Base-by-base conservation (phyloP, 2,888 invertebrate species). In the Caenorhabditis sp. region DNA sequence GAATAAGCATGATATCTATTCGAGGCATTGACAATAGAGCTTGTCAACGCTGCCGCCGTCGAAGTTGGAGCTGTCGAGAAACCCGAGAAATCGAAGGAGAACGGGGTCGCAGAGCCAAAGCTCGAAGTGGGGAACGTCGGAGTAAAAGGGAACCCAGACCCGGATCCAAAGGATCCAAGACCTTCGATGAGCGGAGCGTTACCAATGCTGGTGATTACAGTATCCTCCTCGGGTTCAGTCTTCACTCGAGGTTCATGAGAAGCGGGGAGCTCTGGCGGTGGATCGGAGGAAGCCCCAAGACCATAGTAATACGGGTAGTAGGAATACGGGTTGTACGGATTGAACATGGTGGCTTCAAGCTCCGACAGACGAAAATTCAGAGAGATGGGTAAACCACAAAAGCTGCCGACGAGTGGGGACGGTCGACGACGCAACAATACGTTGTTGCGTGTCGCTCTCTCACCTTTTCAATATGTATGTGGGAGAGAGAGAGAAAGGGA, bases 241-340 rank as follows among this genome's bases (percentile, higher is more conserved):
- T 38, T 38, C 22, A 19, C 8, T 0, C 5, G 12, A 19, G 10
- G 19, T 8, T 38, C 8, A 2, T 16, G 31, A 19, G 24, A 22
- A 22, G 22, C 6, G 4, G 7, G 35, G 12, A 22, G 35, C n/a
- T 7, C n/a, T 14, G 10, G 31, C 19, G 31, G 19, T 6, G 51
- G 14, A 41, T 12, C 26, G 28, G 35, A 2, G 16, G 44, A 47
- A 10, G 59, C 19, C n/a, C 38, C 41, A 6, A 63, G 28, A 3
- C 54, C 54, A 56, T 63, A 64, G 41, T 63, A 73, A 12, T 49
- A 54, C n/a, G 74, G 63, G 41, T 73, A 64, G 14, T 64, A 64
- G 16, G 61, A 38, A 51, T 38, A 38, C 12, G 12, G 10, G 12
- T 49, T 35, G 44, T 64, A 74, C 19, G 74, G 54, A 41, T 74